Conservation (phyloP, 2,113 vertebrate species). For the Anguilla japonica region DNA sequence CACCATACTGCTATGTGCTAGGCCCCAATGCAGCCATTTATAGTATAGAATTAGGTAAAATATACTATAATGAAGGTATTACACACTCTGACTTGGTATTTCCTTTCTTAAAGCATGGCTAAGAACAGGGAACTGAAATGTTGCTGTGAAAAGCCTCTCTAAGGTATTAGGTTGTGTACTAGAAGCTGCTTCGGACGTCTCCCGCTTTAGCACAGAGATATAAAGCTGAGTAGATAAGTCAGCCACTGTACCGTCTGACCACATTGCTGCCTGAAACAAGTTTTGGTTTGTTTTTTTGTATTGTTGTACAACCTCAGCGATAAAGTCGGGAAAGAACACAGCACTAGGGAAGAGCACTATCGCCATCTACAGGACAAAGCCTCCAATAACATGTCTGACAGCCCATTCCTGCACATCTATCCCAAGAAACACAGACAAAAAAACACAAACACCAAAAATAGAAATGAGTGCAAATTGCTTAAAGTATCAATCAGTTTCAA, state of each 20-base stretch:
- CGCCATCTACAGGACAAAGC: slow-evolving; percentile 59
- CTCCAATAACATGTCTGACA: slow-evolving; percentile 49
- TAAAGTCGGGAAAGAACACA: background rate
- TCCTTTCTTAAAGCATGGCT: background rate
- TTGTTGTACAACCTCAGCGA: slow-evolving; percentile 11
- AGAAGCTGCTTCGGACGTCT: background rate
- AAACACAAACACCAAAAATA: slow-evolving; percentile 49
- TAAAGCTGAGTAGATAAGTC: slow-evolving; percentile 13
- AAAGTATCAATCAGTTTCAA: slow-evolving; percentile 56
- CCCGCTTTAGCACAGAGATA: background rate
- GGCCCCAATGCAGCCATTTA: too few species aligned
- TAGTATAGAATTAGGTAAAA: background rate
- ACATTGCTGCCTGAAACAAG: slow-evolving; percentile 12
- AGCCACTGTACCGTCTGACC: background rate
- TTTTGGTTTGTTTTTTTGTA: background rate
- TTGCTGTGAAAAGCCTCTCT: background rate
- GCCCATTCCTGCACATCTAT: slow-evolving; percentile 33
- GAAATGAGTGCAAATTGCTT: slow-evolving; percentile 66
- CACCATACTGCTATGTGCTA: too few species aligned
- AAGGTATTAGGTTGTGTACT: background rate
- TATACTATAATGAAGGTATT: background rate
- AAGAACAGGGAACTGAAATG: background rate
- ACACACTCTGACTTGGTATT: background rate
- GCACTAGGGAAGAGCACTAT: slow-evolving; percentile 49
- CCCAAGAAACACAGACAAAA: slow-evolving; percentile 40